Base-by-base conservation (phyloP, 2,113 vertebrate species). In the Alectura lathami region DNA sequence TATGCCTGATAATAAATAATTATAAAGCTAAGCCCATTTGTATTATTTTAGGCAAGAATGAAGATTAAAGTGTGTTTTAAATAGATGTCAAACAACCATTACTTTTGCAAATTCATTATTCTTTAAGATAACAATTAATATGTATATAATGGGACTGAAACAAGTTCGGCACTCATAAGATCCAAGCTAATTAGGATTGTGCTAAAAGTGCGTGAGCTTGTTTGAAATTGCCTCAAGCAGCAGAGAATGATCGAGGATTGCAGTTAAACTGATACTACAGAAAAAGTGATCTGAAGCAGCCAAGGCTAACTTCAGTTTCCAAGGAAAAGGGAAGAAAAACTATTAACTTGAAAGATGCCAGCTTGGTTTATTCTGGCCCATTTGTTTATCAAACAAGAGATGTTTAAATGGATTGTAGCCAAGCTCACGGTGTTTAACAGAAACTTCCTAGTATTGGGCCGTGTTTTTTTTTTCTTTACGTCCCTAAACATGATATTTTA, bases 51-150 rank as follows among this genome's bases (percentile, higher is more conserved):
- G 63, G 45, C 6, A 38, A 16, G 36, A 38, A 54, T 42, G 38
- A 77, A 62, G 36, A 72, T 67, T 60, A 36, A 83, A 88, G 67
- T 10, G 2, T 53, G 67, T 69, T 63, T 53, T 57, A 66, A 69
- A 38, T 13, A 26, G 36, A 24, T 20, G 26, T 30, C 76, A 94
- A 76, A 43, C 38, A 51, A 64, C 40, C 3, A 47, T 70, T 88
- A 53, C 72, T 91, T 90, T 36, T 77, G 40, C 79, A 91, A 48
- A 70, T 77, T 57, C 63, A 12, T 86, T 85, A 42, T 57, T 92
- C 89, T 87, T 91, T 69, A 80, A 85, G 94, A 93, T 95, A 91
- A 95, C 85, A 92, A 80, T 92, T 94, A 89, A 69, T 80, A 87
- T 75, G 54, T 90, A 83, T 86, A 60, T 93, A 96, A 94, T 93